These are phyloP conservation scores for Verasper variegatus DNA, from an alignment of 2,113 vertebrate species.

Conservation along the genomic window DNA sequence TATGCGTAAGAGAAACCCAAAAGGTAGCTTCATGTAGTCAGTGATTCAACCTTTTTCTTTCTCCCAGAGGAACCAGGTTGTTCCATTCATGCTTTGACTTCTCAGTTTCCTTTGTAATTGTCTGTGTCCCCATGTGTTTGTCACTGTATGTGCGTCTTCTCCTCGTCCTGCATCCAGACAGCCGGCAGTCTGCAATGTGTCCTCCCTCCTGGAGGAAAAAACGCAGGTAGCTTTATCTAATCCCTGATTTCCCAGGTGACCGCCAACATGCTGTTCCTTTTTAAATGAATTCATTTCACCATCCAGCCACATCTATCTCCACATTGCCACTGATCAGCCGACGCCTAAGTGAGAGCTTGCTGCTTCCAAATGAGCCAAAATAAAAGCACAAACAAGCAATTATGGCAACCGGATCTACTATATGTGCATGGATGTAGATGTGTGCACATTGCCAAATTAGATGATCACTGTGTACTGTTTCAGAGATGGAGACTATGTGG, in stretches of 20 bases:
- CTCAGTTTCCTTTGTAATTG: neutral
- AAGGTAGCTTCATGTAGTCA: neutral
- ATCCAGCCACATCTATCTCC: conserved; percentile 34
- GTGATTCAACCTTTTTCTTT: neutral
- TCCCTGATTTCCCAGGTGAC: conserved; percentile 52
- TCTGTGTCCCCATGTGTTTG: conserved; percentile 17
- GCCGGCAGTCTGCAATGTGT: conserved; percentile 16
- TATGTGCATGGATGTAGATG: neutral
- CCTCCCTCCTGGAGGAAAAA: conserved; percentile 26
- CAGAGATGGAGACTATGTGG: neutral
- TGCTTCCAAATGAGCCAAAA: conserved; percentile 42
- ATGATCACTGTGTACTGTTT: conserved; percentile 13
- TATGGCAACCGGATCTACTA: neutral
- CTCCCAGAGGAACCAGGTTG: neutral
- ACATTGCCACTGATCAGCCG: conserved; percentile 37
- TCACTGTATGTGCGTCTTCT: conserved; percentile 2
- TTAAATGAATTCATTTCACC: conserved; percentile 49
- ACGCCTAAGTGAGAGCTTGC: conserved; percentile 22
- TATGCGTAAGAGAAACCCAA: neutral
- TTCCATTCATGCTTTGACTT: conserved; percentile 18
- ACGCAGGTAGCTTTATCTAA: conserved; percentile 50
- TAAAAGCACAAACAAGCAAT: conserved; percentile 34
- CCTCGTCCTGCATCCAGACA: conserved; percentile 1
- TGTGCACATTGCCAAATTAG: conserved; percentile 18
- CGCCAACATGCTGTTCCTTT: conserved; percentile 21